Evolutionary conservation across 2,113 vertebrate species (phyloP), one percentile per base, ranked within the genome.

Genomic region (Tympanuchus pallidicinctus): DNA sequence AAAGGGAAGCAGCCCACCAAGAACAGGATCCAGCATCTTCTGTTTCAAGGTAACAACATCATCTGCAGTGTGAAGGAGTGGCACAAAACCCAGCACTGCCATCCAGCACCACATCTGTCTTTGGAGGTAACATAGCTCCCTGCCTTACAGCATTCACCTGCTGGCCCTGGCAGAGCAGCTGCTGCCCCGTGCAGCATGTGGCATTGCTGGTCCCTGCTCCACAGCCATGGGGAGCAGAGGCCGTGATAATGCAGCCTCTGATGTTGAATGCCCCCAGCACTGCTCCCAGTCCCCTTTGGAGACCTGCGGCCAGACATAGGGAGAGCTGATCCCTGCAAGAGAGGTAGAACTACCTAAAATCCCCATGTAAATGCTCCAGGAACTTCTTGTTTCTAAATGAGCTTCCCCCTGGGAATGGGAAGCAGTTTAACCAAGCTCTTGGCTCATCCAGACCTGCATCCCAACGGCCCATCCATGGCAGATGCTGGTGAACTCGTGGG

Each of bases 321-420:
- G 20, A 70, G 11, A 32, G 28, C 12, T 52, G 76, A 42, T 6
- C 65, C 42, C 18, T 25, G 19, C 8, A 12, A 30, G 48, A 27
- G 20, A 60, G 34, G 6, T 18, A 28, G 16, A 71, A 21, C 47
- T 19, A 18, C 60, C 78, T 2, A 2, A 24, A 64, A 59, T 5
- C 38, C 52, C 84, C 0, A 0, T 2, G 13, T 42, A 34, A 43
- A 65, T 2, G 4, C 20, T n/a, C 13, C 2, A 8, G 57, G 22
- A 59, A 21, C 17, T 38, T 92, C 54, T 72, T 17, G 42, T 72
- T 69, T 64, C 36, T 1, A 0, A 47, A 43, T 0, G 3, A 75
- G 57, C 47, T 2, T 4, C 21, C 28, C 32, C 34, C 30, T 28
- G 3, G 17, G 30, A 11, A 14, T 40, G 43, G 21, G 7, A 64